These are phyloP conservation scores for Platypus cylindrus DNA, from an alignment of 2,888 invertebrate species.

Conservation along the genomic window DNA sequence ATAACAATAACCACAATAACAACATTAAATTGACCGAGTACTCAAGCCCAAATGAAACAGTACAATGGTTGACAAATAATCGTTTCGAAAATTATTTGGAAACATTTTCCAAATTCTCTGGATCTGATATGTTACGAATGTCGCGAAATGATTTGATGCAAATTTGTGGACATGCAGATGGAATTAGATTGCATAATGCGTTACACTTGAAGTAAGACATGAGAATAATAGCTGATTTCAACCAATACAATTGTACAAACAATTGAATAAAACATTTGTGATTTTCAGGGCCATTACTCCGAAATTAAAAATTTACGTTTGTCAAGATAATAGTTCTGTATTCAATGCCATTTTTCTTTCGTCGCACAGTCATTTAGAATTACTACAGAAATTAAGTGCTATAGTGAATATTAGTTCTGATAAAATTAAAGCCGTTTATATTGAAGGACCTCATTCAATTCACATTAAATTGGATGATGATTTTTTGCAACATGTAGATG, in stretches of 20 bases:
- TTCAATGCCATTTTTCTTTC: constrained; percentile 77
- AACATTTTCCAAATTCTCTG: constrained; percentile 77
- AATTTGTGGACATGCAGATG: constrained; percentile 88
- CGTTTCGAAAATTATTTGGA: constrained; percentile 64
- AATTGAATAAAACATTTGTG: constrained; percentile 4
- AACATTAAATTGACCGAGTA: constrained; percentile 51
- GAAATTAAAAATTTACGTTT: constrained; percentile 72
- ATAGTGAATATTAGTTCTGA: constrained; percentile 40
- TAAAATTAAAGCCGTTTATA: constrained; percentile 45
- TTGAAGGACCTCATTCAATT: constrained; percentile 75
- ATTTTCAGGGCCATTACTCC: constrained; percentile 52
- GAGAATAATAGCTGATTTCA: background rate
- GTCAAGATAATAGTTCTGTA: constrained; percentile 49
- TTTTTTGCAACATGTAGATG: constrained; percentile 68
- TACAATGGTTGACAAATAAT: constrained; percentile 65
- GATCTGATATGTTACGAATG: constrained; percentile 77
- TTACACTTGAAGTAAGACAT: constrained; percentile 66
- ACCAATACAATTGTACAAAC: background rate
- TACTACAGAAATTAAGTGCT: constrained; percentile 49
- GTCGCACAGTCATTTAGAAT: constrained; percentile 50
- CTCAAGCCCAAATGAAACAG: constrained; percentile 58
- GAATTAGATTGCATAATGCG: constrained; percentile 84
- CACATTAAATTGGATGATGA: constrained; percentile 77
- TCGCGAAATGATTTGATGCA: constrained; percentile 86
- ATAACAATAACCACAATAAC: too few relatives aligned